Conservation (phyloP, 2,888 invertebrate genomes). For the Lamellibrachia satsuma region DNA sequence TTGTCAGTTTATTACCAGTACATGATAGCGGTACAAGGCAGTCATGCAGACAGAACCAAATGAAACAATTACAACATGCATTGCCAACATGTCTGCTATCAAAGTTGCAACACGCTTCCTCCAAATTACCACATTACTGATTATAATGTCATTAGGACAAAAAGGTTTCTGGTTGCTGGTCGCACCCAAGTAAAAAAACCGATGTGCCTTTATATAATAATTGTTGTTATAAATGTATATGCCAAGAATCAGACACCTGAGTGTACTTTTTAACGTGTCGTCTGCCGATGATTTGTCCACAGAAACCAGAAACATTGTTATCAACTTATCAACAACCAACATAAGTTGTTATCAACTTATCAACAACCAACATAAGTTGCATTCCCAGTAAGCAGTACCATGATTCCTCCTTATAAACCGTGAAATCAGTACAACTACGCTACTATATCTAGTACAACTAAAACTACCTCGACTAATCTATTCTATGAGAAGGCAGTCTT, state of each 20-base stretch:
- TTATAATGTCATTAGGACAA: not conserved
- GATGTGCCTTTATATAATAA: not conserved
- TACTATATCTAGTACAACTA: not conserved
- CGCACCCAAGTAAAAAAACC: not conserved
- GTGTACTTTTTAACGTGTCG: not conserved
- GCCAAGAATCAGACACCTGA: not conserved
- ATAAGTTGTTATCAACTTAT: not conserved
- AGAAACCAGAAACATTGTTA: not conserved
- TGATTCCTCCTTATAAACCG: not conserved
- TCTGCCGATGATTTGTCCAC: not conserved
- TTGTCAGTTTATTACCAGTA: not conserved
- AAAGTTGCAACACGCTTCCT: not conserved
- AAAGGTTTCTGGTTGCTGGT: not conserved
- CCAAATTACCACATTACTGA: not conserved
- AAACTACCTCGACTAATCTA: not conserved
- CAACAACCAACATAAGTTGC: not conserved
- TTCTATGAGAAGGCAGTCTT: not conserved
- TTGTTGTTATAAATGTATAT: not conserved
- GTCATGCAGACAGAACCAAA: not conserved
- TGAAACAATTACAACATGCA: not conserved
- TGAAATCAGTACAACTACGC: not conserved
- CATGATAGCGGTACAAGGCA: not conserved
- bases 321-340: not conserved
- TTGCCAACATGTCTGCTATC: not conserved
- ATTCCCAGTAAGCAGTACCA: not conserved